Percentiles rank a stretch among this genome's conserved stretches.
These are phyloP conservation scores for Yponomeuta cagnagella DNA, from an alignment of 2,888 invertebrate species.

Conservation along the genomic window DNA sequence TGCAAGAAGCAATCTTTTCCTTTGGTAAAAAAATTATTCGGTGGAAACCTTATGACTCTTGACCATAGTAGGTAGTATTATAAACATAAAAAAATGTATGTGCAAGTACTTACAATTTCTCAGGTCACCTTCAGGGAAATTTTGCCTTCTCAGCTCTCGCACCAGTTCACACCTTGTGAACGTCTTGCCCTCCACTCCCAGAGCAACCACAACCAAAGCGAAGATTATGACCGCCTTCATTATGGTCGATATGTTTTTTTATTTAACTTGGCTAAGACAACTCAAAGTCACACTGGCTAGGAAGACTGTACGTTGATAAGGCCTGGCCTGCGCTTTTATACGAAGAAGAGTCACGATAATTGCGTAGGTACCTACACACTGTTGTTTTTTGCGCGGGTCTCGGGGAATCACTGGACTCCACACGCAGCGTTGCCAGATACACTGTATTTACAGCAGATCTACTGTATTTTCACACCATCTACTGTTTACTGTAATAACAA, in stretches of 20 bases:
- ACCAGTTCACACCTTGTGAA: slow-evolving; percentile 26
- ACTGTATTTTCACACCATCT: too few species aligned
- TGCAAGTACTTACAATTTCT: slow-evolving; percentile 23
- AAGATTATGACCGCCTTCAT: slow-evolving; percentile 18
- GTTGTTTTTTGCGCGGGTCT: not conserved
- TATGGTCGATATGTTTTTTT: not conserved
- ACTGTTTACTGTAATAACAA: too few species aligned
- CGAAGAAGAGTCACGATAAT: not conserved
- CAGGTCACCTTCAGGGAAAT: slow-evolving; percentile 25
- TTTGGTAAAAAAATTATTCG: too few species aligned
- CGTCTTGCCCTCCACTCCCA: slow-evolving; percentile 15
- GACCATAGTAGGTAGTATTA: not conserved
- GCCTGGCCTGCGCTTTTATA: not conserved
- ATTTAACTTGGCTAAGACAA: not conserved
- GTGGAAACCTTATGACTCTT: too few species aligned
- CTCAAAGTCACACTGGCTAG: not conserved
- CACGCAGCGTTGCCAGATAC: too few species aligned
- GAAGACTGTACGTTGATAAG: not conserved
- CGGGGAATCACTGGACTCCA: not conserved
- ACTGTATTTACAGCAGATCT: too few species aligned
- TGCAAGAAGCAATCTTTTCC: too few species aligned
- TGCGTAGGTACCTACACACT: not conserved
- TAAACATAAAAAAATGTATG: not conserved
- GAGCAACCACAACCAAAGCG: slow-evolving; percentile 15
- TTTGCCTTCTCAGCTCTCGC: slow-evolving; percentile 24